Conservation (phyloP, 92 coral and sea anemone genomes). For the Desmophyllum pertusum region DNA sequence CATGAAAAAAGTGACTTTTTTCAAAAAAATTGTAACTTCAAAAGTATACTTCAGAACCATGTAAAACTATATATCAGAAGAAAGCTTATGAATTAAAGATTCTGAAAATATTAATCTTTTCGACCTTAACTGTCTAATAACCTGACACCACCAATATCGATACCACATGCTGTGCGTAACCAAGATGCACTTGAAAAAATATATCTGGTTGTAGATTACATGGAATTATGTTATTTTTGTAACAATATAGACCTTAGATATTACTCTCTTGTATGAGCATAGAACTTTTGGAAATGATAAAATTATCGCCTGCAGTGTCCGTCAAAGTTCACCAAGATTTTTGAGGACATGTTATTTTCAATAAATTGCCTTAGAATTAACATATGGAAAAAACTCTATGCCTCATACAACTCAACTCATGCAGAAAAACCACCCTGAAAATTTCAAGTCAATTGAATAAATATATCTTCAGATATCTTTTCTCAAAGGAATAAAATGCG, state of each 20-base stretch:
- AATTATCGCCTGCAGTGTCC: slow-evolving; percentile 24
- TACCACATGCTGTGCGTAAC: slow-evolving; percentile 52
- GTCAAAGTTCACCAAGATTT: not conserved
- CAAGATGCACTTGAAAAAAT: slow-evolving; percentile 51
- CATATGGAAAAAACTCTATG: slow-evolving; percentile 32
- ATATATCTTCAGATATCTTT: slow-evolving; percentile 54
- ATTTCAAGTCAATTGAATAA: slow-evolving; percentile 43
- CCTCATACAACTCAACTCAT: slow-evolving; percentile 30
- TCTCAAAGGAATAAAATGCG: slow-evolving; percentile 42
- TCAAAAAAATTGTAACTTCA: too few species aligned
- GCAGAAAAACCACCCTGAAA: slow-evolving; percentile 36
- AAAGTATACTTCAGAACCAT: too few species aligned
- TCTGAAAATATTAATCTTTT: too few species aligned
- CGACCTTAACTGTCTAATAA: too few species aligned
- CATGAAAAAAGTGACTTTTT: too few species aligned
- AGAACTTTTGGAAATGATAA: slow-evolving; percentile 41
- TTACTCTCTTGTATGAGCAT: slow-evolving; percentile 44
- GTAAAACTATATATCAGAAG: too few species aligned
- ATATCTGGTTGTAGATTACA: slow-evolving; percentile 33
- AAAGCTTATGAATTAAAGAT: too few species aligned
- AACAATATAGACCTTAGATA: slow-evolving; percentile 32
- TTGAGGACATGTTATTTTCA: slow-evolving; percentile 1
- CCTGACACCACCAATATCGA: slow-evolving; percentile 22
- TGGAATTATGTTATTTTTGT: slow-evolving; percentile 31
- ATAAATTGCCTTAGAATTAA: slow-evolving; percentile 30